Conservation (phyloP, 2,888 invertebrate species). For the Plagodis dolabraria region DNA sequence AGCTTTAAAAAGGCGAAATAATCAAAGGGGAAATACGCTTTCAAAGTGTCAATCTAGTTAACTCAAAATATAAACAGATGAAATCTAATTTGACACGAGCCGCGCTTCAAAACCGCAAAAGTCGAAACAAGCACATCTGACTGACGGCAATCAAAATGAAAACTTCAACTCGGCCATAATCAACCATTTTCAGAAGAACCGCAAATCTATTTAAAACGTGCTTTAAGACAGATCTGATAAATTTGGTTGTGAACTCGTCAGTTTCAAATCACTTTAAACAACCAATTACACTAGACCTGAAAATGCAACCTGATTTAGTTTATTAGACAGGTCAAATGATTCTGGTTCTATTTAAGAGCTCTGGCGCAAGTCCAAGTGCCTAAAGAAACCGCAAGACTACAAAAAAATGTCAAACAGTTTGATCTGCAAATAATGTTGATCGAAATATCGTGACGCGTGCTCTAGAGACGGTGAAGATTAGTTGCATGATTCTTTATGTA, state of each 20-base stretch:
- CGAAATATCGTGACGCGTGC: conserved; percentile 25
- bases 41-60: neutral
- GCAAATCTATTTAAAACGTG: neutral
- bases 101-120: conserved; percentile 22
- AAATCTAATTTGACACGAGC: conserved; percentile 28
- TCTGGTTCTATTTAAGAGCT: conserved; percentile 15
- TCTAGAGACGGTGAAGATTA: neutral
- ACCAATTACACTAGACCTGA: conserved; percentile 7
- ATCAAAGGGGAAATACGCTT: neutral
- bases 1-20: too few relatives aligned
- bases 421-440: conserved; percentile 37
- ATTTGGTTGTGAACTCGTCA: conserved; percentile 5
- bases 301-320: neutral
- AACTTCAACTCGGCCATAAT: conserved; percentile 11
- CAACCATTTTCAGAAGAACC: conserved; percentile 7
- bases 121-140: conserved; percentile 12
- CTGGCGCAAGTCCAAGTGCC: conserved; percentile 23
- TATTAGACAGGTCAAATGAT: conserved; percentile 1
- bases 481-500: conserved; percentile 12
- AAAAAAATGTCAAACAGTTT: conserved; percentile 39
- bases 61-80: conserved; percentile 5
- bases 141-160: conserved; percentile 18
- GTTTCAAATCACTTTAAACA: conserved; percentile 3
- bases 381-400: conserved; percentile 28
- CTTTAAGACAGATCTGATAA: neutral